A percentile compares a stretch with the other conserved stretches of the same genome.
These are phyloP conservation scores for Callocephalon fimbriatum DNA, from an alignment of 2,113 vertebrate genomes.

Conservation along the genomic window DNA sequence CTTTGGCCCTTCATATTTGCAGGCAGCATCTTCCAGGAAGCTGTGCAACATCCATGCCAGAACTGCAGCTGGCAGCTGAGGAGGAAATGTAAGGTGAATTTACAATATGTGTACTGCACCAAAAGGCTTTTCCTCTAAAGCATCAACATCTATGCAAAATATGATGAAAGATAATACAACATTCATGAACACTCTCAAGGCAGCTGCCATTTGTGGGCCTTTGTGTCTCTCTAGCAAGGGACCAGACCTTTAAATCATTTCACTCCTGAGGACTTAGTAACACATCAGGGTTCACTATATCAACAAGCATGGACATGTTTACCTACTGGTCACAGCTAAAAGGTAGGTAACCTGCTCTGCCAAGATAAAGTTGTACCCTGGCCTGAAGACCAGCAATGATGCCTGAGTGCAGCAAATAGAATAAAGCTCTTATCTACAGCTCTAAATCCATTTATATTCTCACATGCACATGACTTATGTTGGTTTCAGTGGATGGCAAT, in stretches of 20 bases:
- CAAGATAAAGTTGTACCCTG: neutral
- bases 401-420: neutral
- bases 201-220: neutral
- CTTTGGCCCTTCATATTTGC: neutral
- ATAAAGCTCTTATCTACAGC: neutral
- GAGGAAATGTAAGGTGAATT: neutral
- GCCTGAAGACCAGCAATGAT: neutral
- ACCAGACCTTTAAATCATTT: neutral
- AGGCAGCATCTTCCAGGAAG: neutral
- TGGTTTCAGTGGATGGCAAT: conserved; percentile 30
- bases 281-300: neutral
- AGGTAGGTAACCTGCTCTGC: neutral
- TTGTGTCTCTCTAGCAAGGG: neutral
- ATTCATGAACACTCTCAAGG: neutral
- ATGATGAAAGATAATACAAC: neutral
- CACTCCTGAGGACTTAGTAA: neutral
- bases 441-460: conserved; percentile 41
- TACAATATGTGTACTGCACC: neutral
- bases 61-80: neutral
- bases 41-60: neutral
- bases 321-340: neutral
- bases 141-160: neutral
- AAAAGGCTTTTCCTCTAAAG: neutral
- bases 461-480: conserved; percentile 25
- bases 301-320: rapidly evolving